Evolutionary conservation across 23 tunicate species (phyloP).

Genomic region (Ascidia mentula): DNA sequence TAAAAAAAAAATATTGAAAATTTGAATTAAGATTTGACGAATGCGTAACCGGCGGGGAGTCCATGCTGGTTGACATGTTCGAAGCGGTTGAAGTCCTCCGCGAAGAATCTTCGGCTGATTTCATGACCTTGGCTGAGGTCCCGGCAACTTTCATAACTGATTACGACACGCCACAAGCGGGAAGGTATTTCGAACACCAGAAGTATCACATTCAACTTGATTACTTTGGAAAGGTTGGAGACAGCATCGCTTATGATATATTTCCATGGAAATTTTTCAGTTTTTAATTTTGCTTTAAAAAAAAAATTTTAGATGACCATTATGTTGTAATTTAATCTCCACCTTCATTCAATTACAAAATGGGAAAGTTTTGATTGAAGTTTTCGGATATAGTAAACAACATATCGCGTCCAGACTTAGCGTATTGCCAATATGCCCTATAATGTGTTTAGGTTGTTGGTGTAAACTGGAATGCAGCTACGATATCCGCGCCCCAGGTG

Average conservation of each 20-base stretch:
- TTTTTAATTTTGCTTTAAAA: no score
- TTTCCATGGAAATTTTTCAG: no score
- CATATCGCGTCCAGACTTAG: no score
- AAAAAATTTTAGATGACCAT: no score
- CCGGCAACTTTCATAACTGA: constrained; percentile 35
- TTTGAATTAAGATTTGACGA: constrained; percentile 52
- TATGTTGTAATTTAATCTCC: no score
- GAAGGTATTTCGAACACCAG: constrained; percentile 6
- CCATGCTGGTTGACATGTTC: constrained; percentile 55
- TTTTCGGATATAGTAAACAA: no score
- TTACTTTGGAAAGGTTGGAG: constrained; percentile 41
- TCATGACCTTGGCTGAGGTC: constrained; percentile 33
- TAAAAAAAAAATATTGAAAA: neutral
- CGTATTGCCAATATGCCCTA: no score
- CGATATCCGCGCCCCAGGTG: constrained; percentile 16
- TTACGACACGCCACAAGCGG: neutral
- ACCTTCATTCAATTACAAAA: no score
- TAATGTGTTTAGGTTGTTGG: constrained; percentile 20
- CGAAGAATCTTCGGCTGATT: constrained; percentile 62
- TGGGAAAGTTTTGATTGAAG: no score
- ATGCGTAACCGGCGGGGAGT: constrained; percentile 65
- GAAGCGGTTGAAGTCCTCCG: constrained; percentile 58
- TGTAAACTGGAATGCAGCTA: constrained; percentile 29
- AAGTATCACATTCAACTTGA: constrained; percentile 33
- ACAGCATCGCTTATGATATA: no score